Percentiles rank a stretch among this genome's conserved stretches.
These are phyloP conservation scores for Proales similis DNA, from an alignment of 1,140 invertebrate genomes.

Conservation along the genomic window DNA sequence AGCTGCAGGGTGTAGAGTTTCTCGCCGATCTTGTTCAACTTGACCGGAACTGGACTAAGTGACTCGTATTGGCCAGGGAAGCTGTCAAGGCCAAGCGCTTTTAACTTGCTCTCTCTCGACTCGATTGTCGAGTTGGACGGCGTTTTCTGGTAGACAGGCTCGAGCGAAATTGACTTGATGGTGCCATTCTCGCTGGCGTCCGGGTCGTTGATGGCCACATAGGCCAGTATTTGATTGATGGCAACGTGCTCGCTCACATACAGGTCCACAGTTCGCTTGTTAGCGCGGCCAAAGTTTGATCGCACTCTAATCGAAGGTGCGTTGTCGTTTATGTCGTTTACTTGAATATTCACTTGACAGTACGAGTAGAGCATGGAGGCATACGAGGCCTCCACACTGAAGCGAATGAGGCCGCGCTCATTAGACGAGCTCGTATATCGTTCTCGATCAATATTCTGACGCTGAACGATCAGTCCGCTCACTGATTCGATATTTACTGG, in stretches of 20 bases:
- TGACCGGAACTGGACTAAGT: background rate
- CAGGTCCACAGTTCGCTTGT: background rate
- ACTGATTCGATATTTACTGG: background rate
- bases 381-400: conserved; percentile 1
- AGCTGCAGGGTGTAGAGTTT: conserved; percentile 18
- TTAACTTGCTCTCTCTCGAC: background rate
- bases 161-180: conserved; percentile 13
- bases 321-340: conserved; percentile 22
- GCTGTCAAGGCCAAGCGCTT: background rate
- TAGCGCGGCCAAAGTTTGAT: background rate
- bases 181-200: conserved; percentile 14
- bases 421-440: background rate
- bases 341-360: background rate
- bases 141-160: background rate
- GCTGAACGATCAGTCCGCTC: background rate
- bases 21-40: background rate
- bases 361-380: background rate
- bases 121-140: background rate
- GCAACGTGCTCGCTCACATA: background rate
- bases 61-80: background rate
- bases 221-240: conserved; percentile 21
- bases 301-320: background rate
- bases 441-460: conserved; percentile 9
- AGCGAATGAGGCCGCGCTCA: background rate
- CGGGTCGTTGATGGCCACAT: conserved; percentile 9